phyloP scores from a whole-genome alignment of 2,797 vertebrate genomes.

The Avahi laniger region DNA sequence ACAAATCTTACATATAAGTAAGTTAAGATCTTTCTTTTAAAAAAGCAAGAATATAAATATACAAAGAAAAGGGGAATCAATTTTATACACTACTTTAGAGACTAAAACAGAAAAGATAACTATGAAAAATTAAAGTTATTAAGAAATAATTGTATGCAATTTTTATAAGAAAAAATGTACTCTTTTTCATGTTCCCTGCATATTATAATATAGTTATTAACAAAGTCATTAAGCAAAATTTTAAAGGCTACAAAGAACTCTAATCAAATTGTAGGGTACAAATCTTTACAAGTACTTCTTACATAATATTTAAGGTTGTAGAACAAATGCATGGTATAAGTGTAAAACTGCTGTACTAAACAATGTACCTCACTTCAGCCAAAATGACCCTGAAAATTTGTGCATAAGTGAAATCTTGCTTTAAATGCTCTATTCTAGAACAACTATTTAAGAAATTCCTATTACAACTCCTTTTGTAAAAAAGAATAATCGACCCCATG shows the following conservation, averaged over 20 bases:
- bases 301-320: neutral
- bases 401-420: neutral
- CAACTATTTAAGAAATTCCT: neutral
- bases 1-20: conserved; percentile 39
- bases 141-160: conserved; percentile 52
- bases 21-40: conserved; percentile 3
- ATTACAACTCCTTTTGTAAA: conserved; percentile 26
- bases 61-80: neutral
- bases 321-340: neutral
- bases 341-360: neutral
- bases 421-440: conserved; percentile 5
- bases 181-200: conserved; percentile 17
- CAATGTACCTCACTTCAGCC: neutral
- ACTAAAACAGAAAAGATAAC: neutral
- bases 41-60: conserved; percentile 42
- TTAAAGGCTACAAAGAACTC: conserved; percentile 43
- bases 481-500: conserved; percentile 29
- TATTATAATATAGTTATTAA: conserved; percentile 46
- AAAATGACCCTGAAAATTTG: conserved; percentile 30
- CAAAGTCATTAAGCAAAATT: conserved; percentile 44
- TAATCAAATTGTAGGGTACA: conserved; percentile 32
- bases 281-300: conserved; percentile 14
- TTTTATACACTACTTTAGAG: neutral
- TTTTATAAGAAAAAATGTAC: conserved; percentile 16
- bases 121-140: conserved; percentile 30